These are phyloP conservation scores for Seladonia tumulorum DNA, from an alignment of 2,888 invertebrate species.

Conservation along the genomic window DNA sequence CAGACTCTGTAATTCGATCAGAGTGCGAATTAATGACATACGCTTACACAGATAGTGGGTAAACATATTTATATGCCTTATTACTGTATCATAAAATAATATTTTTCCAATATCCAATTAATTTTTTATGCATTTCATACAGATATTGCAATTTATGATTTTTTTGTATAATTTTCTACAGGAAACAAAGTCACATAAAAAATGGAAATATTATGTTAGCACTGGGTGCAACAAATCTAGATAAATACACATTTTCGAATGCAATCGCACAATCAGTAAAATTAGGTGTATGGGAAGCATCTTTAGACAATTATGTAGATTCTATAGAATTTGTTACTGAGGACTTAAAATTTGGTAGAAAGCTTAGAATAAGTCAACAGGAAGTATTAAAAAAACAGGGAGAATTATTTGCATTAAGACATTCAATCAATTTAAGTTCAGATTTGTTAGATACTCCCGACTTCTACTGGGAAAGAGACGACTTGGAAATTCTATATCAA, in stretches of 20 bases:
- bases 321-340: slow-evolving; percentile 93
- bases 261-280: slow-evolving; percentile 97
- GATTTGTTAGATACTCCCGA: slow-evolving; percentile 98
- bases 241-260: slow-evolving; percentile 97
- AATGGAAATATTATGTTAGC: slow-evolving; percentile 86
- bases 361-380: slow-evolving; percentile 89
- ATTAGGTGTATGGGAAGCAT: slow-evolving; percentile 96
- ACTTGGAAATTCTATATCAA: slow-evolving; percentile 93
- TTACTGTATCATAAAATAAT: not conserved
- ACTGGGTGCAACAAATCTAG: slow-evolving; percentile 87
- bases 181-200: slow-evolving; percentile 83
- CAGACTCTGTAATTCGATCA: slow-evolving; percentile 88
- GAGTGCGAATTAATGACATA: slow-evolving; percentile 95
- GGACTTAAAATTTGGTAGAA: slow-evolving; percentile 91
- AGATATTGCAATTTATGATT: not conserved
- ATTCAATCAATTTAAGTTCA: slow-evolving; percentile 96
- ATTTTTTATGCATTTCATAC: not conserved
- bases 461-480: slow-evolving; percentile 98
- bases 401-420: slow-evolving; percentile 94
- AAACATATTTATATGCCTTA: slow-evolving; percentile 55
- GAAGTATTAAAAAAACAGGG: slow-evolving; percentile 93
- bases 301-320: slow-evolving; percentile 92
- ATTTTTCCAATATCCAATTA: not conserved
- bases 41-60: slow-evolving; percentile 87
- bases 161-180: slow-evolving; percentile 61